A percentile compares a stretch with the other conserved stretches of the same genome.
Conservation (phyloP, 2,888 invertebrate species). For the Helobdella robusta region DNA sequence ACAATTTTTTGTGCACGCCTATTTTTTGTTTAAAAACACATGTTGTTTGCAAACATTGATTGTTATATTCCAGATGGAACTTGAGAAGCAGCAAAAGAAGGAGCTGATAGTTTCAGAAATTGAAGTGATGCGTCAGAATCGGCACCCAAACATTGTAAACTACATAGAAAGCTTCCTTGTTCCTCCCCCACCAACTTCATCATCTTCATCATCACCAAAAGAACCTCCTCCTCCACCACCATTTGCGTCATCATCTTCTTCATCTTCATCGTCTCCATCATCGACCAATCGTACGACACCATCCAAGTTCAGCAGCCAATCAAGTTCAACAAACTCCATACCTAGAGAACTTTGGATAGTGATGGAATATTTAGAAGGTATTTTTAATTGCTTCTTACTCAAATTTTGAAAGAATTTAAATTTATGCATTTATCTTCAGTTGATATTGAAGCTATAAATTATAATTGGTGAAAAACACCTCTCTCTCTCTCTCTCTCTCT, state of each 20-base stretch:
- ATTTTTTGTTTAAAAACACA: too few relatives aligned
- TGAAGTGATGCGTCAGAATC: slow-evolving; percentile 64
- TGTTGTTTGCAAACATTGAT: background rate
- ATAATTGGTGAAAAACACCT: too few relatives aligned
- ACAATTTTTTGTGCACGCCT: too few relatives aligned
- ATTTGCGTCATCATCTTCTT: background rate
- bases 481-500: too few relatives aligned
- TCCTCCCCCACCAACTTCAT: background rate
- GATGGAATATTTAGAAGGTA: slow-evolving; percentile 98
- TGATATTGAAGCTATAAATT: too few relatives aligned
- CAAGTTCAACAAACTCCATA: background rate
- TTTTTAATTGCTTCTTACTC: too few relatives aligned
- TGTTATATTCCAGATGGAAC: slow-evolving; percentile 60
- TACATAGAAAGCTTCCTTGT: slow-evolving; percentile 97
- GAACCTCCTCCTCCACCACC: background rate
- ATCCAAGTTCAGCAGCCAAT: background rate
- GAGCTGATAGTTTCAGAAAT: slow-evolving; percentile 99
- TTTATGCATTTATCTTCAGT: too few relatives aligned
- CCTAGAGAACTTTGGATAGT: slow-evolving; percentile 64
- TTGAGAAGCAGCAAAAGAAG: slow-evolving; percentile 95
- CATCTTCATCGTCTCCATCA: background rate
- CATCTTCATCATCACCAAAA: background rate
- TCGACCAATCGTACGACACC: background rate
- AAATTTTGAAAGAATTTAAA: too few relatives aligned
- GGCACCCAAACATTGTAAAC: slow-evolving; percentile 97